Evolutionary conservation across 2,113 vertebrate species (phyloP).

Genomic region (Mustela lutreola): DNA sequence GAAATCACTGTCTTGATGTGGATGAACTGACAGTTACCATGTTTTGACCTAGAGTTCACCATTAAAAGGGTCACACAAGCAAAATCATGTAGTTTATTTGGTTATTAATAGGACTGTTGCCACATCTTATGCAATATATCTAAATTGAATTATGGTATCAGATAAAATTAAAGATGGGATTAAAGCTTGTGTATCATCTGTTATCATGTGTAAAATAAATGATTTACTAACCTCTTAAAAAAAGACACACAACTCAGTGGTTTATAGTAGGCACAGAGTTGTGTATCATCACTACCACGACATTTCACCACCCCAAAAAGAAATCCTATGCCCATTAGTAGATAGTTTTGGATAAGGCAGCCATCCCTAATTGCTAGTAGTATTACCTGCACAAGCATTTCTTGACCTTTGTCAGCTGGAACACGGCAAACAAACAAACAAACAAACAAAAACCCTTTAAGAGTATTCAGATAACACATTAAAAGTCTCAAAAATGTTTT

Average conservation of each 20-base stretch:
- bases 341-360: neutral
- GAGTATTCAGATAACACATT: neutral
- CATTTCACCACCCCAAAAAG: neutral
- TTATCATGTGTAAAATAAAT: neutral
- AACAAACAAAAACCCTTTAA: neutral
- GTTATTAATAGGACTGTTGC: neutral
- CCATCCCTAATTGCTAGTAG: neutral
- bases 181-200: neutral
- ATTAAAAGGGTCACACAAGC: neutral
- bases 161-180: neutral
- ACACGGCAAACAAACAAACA: neutral
- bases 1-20: neutral
- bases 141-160: neutral
- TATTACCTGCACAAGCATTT: slow-evolving; percentile 4
- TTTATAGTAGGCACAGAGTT: neutral
- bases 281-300: neutral
- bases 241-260: slow-evolving; percentile 6
- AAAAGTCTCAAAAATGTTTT: slow-evolving; percentile 45
- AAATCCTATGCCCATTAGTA: neutral
- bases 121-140: neutral
- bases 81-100: neutral
- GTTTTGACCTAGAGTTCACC: neutral
- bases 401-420: neutral
- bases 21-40: neutral
- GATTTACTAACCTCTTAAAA: neutral